Evolutionary conservation across 2,888 invertebrate genomes (phyloP), one percentile per base, ranked within the genome.

Genomic region (Beris chalybata): DNA sequence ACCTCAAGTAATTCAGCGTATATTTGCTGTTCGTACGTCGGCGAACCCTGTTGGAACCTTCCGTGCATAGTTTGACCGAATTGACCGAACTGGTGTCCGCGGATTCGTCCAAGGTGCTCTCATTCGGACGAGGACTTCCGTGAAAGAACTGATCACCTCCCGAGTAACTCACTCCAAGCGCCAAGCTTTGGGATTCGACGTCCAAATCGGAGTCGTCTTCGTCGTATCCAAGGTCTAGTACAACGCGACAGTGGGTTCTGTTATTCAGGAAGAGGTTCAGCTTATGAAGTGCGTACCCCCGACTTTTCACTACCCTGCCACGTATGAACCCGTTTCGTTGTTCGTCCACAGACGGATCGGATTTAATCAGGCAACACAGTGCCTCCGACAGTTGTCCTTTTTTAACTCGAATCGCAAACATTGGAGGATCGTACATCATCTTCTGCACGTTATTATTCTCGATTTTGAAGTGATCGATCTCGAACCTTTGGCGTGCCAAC

Each of bases 291-390:
- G 61, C 61, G n/a, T 61, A 61, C 2, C 52, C 52, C 9, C 52
- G n/a, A 38, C 50, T 52, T 22, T 52, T 50, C 7, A 38, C 50
- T 9, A 50, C 12, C 13, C 12, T 22, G n/a, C 13, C 30, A 1
- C 61, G 13, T 5, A 15, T 4, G 22, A 38, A 12, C 5, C 61
- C 61, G n/a, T 52, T 52, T 12, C 52, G 30, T 29, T 50, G 52
- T 22, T 61, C 61, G n/a, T 61, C 61, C 22, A 61, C 61, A 2
- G 15, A 7, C 9, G 61, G 61, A 43, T 61, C 52, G 9, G 52
- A 11, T 6, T 15, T 38, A 9, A 61, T 22, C 4, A 61, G 52
- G 3, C 50, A 3, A 12, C 22, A 50, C 7, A 61, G 15, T 7
- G 47, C 61, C 6, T 61, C 38, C 4, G 61, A 50, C 4, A 61